Conservation (phyloP, 2,888 invertebrate species). For the Cheilosia variabilis region DNA sequence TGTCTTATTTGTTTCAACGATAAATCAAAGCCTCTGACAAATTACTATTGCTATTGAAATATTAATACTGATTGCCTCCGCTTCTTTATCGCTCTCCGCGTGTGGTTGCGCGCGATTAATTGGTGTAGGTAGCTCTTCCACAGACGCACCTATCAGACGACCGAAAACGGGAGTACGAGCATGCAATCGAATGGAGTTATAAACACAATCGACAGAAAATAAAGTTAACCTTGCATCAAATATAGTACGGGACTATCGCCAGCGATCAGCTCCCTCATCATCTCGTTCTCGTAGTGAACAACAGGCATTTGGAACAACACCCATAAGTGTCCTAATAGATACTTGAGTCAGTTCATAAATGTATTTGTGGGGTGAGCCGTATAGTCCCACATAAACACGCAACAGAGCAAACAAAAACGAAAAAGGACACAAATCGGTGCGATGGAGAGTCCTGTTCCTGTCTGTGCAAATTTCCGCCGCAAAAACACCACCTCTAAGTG, state of each 20-base stretch:
- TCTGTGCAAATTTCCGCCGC: constrained; percentile 62
- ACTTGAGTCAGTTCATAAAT: constrained; percentile 75
- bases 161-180: neutral
- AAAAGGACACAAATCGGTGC: constrained; percentile 45
- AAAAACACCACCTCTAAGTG: constrained; percentile 72
- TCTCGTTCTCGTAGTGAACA: constrained; percentile 42
- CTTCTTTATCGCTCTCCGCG: constrained; percentile 53
- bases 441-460: constrained; percentile 60
- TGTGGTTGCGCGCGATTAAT: constrained; percentile 18
- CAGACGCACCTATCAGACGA: neutral
- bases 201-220: constrained; percentile 65
- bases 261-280: constrained; percentile 66
- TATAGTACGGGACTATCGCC: constrained; percentile 45
- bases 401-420: constrained; percentile 35
- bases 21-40: constrained; percentile 70
- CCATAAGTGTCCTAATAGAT: constrained; percentile 75
- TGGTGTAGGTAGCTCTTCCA: neutral
- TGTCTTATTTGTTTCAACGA: constrained; percentile 60
- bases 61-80: constrained; percentile 65
- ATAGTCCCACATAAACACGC: constrained; percentile 33
- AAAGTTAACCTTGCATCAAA: constrained; percentile 55
- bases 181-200: constrained; percentile 58
- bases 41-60: constrained; percentile 68
- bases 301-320: constrained; percentile 70
- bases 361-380: constrained; percentile 49